Base-by-base conservation (phyloP, 2,113 vertebrate species). In the Hassar affinis region DNA sequence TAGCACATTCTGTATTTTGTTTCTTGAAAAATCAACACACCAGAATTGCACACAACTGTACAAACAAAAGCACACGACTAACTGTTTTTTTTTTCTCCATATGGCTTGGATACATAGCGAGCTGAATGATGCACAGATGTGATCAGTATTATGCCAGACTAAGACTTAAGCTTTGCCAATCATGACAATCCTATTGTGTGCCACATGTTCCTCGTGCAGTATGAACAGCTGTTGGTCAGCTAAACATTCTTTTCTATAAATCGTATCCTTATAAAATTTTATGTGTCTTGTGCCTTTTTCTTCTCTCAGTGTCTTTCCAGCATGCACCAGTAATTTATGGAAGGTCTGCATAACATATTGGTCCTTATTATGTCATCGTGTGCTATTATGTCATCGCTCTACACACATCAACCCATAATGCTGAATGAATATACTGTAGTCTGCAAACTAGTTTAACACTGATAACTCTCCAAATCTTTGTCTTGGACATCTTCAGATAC, bases 141-240 rank as follows among this genome's bases (percentile, higher is more conserved):
- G 93, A 93, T 94, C 95, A 95, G 94, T 96, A 94, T 95, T 94
- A 93, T 87, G 91, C 90, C 88, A 92, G 90, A 86, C 71, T 90
- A 81, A 92, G 89, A 86, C 75, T n/a, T 90, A 82, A 84, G 94
- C 87, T 88, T 89, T 94, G 93, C 86, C 91, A 93, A 91, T 91
- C 92, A 89, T 93, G 96, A 97, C 96, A 96, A 96, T 96, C 96
- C 71, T 47, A 91, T 89, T 83, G 89, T 91, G 93, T 92, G 92
- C 93, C 93, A 82, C 91, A 90, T 77, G 89, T 92, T 94, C 90
- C 91, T 92, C 89, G 90, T 92, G 92, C 92, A 93, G 92, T 93
- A 90, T 42, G 38, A 88, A 89, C 61, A 49, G 88, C 90, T 89
- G 84, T 90, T 89, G 79, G 85, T 89, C 90, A 88, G 85, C 86